Base-by-base conservation (phyloP, 2,888 invertebrate genomes). In the Eupithecia exiguata region DNA sequence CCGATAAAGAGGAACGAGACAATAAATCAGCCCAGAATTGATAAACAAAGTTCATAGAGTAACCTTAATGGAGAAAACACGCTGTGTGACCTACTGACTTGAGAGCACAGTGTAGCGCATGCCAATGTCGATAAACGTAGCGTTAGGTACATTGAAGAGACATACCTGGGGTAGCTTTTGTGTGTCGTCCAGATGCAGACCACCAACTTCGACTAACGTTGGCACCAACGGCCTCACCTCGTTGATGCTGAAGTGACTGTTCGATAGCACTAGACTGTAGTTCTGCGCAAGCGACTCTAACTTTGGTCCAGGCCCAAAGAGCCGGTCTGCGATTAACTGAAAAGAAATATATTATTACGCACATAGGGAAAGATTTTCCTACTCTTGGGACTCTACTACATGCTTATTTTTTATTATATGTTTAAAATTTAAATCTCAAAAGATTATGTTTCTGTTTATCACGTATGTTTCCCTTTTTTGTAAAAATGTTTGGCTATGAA, bases 221-320 rank as follows among this genome's bases (percentile, higher is more conserved):
- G 95, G 95, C 1, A 95, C 94, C 35, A 94, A 79, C 0, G 96
- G 95, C n/a, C 95, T 89, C 14, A 95, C 93, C 83, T 94, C 93
- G 78, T 95, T 95, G 70, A 95, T 92, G 79, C 95, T 95, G 79
- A 94, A 95, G 83, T 95, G 95, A 72, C 95, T 95, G 79, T 95
- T 95, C 0, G 94, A 93, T 40, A 96, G 80, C 62, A 95, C 89
- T 66, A 95, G 83, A 81, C 95, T 95, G 79, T 93, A 94, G 80
- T 95, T 95, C 72, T 87, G 89, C 1, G 95, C 91, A 72, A 95
- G 82, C 1, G 84, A 82, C 63, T 93, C 90, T 75, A 95, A 81
- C 63, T 89, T 90, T 1, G 94, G 89, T 68, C 94, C 89, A 10
- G 90, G 81, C 1, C 95, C 95, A 83, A 95, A 95, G 30, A 95